These are phyloP conservation scores for Ovis canadensis DNA, from an alignment of 2,113 vertebrate species.

Conservation along the genomic window DNA sequence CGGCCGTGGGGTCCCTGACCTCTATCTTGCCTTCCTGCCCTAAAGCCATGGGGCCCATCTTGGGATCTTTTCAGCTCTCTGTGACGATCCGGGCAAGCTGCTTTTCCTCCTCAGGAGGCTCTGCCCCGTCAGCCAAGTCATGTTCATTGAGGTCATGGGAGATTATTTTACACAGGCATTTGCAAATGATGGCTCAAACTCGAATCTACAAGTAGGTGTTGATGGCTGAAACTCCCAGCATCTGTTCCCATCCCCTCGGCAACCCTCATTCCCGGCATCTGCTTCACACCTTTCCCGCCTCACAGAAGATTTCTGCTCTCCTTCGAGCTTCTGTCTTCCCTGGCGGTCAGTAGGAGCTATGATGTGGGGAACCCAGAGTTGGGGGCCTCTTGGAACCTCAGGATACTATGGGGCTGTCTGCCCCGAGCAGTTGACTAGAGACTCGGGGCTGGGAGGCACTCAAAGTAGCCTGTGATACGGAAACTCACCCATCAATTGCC, in stretches of 20 bases:
- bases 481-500: neutral
- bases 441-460: neutral
- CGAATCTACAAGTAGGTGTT: constrained; percentile 38
- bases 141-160: neutral
- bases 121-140: constrained; percentile 15
- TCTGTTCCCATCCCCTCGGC: neutral
- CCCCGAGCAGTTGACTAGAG: rapidly evolving
- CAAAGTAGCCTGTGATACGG: neutral
- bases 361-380: rapidly evolving
- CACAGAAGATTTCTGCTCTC: neutral
- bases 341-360: neutral
- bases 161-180: constrained; percentile 44
- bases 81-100: neutral
- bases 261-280: neutral
- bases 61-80: neutral
- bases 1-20: neutral
- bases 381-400: neutral
- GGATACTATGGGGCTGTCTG: neutral
- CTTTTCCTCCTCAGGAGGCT: constrained; percentile 17
- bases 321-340: neutral
- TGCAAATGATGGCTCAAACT: constrained; percentile 32
- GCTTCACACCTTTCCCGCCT: neutral
- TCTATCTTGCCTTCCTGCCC: neutral
- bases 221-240: neutral
- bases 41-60: neutral